These are phyloP conservation scores for Tinea pellionella DNA, from an alignment of 2,888 invertebrate species.

Conservation along the genomic window DNA sequence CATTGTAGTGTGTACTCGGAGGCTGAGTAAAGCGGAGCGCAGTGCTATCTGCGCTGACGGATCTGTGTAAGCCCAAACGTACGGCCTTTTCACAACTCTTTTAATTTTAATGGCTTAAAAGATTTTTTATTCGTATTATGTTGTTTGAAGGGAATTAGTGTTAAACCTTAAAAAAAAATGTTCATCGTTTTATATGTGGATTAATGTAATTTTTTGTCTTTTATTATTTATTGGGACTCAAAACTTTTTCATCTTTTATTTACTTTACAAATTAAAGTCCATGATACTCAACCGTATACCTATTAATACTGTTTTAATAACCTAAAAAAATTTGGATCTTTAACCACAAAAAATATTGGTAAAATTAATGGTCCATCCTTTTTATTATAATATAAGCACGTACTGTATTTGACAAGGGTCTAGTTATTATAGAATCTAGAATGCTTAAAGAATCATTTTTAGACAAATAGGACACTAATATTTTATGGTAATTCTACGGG, in stretches of 20 bases:
- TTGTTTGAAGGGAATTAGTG: not conserved
- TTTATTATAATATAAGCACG: not conserved
- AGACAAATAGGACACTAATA: too few species aligned
- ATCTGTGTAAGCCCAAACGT: conserved; percentile 4
- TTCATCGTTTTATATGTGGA: not conserved
- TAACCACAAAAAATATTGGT: too few species aligned
- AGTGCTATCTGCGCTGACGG: conserved; percentile 11
- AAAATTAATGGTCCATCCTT: too few species aligned
- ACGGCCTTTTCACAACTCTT: conserved; percentile 8
- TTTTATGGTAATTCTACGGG: too few species aligned
- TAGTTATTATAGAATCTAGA: not conserved
- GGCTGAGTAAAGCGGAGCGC: conserved; percentile 11
- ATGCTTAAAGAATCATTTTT: too few species aligned
- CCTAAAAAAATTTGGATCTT: too few species aligned
- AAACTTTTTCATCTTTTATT: too few species aligned
- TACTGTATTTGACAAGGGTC: not conserved
- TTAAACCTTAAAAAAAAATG: not conserved
- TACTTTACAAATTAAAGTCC: too few species aligned
- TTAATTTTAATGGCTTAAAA: not conserved
- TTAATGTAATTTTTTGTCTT: too few species aligned
- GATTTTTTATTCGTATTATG: not conserved
- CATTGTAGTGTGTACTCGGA: conserved; percentile 12
- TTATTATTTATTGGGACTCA: too few species aligned
- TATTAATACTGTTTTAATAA: too few species aligned
- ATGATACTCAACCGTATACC: too few species aligned